These are phyloP conservation scores for Coptodon bakossiorum DNA, from an alignment of 2,113 vertebrate species.

Conservation along the genomic window DNA sequence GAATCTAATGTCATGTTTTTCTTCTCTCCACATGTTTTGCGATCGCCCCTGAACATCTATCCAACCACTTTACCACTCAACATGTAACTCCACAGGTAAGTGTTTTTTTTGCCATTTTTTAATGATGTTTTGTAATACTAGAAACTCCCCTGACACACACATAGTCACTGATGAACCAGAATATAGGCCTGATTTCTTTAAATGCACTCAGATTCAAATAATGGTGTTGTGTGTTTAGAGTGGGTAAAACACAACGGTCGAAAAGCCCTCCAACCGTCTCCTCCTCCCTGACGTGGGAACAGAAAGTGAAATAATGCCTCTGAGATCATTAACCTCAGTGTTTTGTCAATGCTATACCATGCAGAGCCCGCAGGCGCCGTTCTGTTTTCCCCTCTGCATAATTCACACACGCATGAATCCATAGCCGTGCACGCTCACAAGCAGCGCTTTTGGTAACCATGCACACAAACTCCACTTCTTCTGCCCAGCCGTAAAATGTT, in stretches of 20 bases:
- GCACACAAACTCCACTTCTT: not conserved
- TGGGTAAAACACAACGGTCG: not conserved
- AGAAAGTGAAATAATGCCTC: not conserved
- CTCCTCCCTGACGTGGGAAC: constrained; percentile 4
- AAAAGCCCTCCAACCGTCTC: not conserved
- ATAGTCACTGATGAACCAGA: not conserved
- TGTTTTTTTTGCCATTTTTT: not conserved
- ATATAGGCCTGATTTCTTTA: not conserved
- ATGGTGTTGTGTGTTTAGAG: not conserved
- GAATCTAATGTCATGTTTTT: not conserved
- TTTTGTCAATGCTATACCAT: constrained; percentile 32
- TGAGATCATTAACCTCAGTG: constrained; percentile 30
- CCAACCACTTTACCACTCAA: not conserved
- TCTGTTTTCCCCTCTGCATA: constrained; percentile 3
- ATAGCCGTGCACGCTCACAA: not conserved
- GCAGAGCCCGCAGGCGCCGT: constrained; percentile 28
- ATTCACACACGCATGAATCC: not conserved
- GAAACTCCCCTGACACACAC: not conserved
- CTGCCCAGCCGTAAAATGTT: not conserved
- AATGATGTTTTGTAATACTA: not conserved
- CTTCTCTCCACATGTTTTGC: constrained; percentile 30
- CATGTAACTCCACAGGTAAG: constrained; percentile 50
- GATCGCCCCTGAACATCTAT: not conserved
- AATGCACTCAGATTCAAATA: not conserved
- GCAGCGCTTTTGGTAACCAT: not conserved